Evolutionary conservation across 2,888 invertebrate species (phyloP), one percentile per base, ranked within the genome.

Genomic region (Griposia aprilina): DNA sequence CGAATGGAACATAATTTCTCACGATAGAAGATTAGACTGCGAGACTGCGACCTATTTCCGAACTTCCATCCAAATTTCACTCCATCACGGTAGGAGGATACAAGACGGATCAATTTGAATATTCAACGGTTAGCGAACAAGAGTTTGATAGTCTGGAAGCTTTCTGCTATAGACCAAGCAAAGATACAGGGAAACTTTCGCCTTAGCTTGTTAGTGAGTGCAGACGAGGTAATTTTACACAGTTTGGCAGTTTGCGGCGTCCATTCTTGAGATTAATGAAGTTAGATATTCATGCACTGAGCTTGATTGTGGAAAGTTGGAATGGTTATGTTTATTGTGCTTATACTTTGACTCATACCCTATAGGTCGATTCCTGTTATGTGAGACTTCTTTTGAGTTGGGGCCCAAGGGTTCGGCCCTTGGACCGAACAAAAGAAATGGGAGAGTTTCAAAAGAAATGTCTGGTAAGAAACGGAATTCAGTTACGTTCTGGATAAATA

Each of bases 71-170:
- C 76, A 41, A 87, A 87, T 78, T 87, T 81, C 80, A 78, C 74
- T 81, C 71, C 82, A 85, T 85, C 74, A 80, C 76, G 66, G 74
- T 57, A 74, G 78, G 52, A 62, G 74, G 66, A 75, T 80, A 81
- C 85, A 85, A 84, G 85, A 77, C 74, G 83, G 80, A 87, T 89
- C 87, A 87, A 91, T 90, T 90, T 91, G 90, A 90, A 91, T 91
- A 92, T 92, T 91, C 92, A 92, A 89, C 86, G 88, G 87, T 88
- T 89, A 83, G 78, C 70, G 82, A 81, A 87, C 89, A 85, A 83
- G 84, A 90, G 89, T 90, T 88, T 87, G 89, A 90, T 89, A 90
- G 88, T 84, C 82, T 84, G 63, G 80, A 87, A 87, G 90, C 89
- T 86, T 87, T 87, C 89, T 85, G 84, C 85, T 85, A 88, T 89